Percentiles rank a stretch among this genome's conserved stretches.
These are phyloP conservation scores for Noctua janthina DNA, from an alignment of 2,888 invertebrate species.

Conservation along the genomic window DNA sequence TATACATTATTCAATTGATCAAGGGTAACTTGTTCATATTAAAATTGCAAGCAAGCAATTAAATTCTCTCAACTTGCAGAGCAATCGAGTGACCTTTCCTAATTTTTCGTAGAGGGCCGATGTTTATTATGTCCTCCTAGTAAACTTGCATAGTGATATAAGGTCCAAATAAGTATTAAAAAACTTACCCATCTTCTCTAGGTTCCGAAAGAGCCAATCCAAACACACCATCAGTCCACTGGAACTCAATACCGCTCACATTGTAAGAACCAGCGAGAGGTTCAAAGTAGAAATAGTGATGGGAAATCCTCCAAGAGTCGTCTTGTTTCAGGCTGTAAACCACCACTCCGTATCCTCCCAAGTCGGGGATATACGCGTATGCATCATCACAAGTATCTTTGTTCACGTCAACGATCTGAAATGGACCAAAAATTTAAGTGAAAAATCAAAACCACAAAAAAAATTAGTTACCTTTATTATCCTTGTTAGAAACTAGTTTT, in stretches of 20 bases:
- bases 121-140: neutral
- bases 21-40: slow-evolving; percentile 30
- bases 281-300: slow-evolving; percentile 96
- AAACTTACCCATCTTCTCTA: slow-evolving; percentile 89
- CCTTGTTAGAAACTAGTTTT: slow-evolving; percentile 4
- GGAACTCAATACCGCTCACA: slow-evolving; percentile 95
- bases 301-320: slow-evolving; percentile 94
- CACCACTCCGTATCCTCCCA: slow-evolving; percentile 94
- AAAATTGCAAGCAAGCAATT: neutral
- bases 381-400: slow-evolving; percentile 93
- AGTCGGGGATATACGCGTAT: slow-evolving; percentile 94
- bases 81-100: neutral
- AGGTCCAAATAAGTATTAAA: too few relatives aligned
- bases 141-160: too few relatives aligned
- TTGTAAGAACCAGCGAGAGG: slow-evolving; percentile 94
- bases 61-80: neutral
- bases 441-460: slow-evolving; percentile 3
- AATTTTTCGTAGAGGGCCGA: slow-evolving; percentile 9
- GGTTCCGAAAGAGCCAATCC: slow-evolving; percentile 92
- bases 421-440: slow-evolving; percentile 3
- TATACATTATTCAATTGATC: slow-evolving; percentile 9
- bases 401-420: slow-evolving; percentile 93
- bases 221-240: slow-evolving; percentile 96
- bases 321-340: slow-evolving; percentile 94
- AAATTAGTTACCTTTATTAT: neutral